These are phyloP conservation scores for Calyptomena viridis DNA, from an alignment of 2,113 vertebrate genomes.

Conservation along the genomic window DNA sequence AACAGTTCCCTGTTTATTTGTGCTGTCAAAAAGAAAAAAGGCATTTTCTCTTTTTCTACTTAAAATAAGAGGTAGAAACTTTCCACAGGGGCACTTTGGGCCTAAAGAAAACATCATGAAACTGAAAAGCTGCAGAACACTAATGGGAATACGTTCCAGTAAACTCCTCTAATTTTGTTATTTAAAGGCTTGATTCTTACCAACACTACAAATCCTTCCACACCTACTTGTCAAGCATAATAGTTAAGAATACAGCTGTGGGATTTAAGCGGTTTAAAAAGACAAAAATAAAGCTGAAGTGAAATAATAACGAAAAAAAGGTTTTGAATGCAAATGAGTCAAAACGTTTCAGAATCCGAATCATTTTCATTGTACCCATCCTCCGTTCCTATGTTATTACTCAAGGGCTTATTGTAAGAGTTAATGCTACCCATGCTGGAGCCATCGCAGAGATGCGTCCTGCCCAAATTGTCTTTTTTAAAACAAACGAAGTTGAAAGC, in stretches of 20 bases:
- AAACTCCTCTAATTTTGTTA: conserved; percentile 8
- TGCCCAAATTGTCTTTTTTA: conserved; percentile 84
- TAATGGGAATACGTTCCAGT: not conserved
- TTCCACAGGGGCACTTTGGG: conserved; percentile 65
- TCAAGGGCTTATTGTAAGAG: conserved; percentile 73
- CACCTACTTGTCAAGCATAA: conserved; percentile 13
- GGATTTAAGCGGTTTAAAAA: conserved; percentile 34
- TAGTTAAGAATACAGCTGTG: not conserved
- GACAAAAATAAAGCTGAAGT: not conserved
- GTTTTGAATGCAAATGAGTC: conserved; percentile 61
- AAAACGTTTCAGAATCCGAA: conserved; percentile 93
- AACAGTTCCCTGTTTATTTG: conserved; percentile 57
- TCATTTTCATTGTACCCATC: conserved; percentile 88
- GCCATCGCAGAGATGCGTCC: conserved; percentile 77
- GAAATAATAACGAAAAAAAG: not conserved
- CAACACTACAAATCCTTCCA: not conserved
- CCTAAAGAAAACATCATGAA: conserved; percentile 50
- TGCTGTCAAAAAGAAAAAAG: conserved; percentile 66
- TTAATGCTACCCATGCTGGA: conserved; percentile 78
- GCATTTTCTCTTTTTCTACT: conserved; percentile 54
- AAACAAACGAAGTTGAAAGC: conserved; percentile 88
- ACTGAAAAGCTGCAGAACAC: conserved; percentile 36
- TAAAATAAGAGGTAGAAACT: conserved; percentile 78
- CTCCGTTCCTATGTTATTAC: conserved; percentile 72
- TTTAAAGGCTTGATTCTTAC: conserved; percentile 7